These are phyloP conservation scores for Paradisaea rubra DNA, from an alignment of 2,113 vertebrate species.

Conservation along the genomic window DNA sequence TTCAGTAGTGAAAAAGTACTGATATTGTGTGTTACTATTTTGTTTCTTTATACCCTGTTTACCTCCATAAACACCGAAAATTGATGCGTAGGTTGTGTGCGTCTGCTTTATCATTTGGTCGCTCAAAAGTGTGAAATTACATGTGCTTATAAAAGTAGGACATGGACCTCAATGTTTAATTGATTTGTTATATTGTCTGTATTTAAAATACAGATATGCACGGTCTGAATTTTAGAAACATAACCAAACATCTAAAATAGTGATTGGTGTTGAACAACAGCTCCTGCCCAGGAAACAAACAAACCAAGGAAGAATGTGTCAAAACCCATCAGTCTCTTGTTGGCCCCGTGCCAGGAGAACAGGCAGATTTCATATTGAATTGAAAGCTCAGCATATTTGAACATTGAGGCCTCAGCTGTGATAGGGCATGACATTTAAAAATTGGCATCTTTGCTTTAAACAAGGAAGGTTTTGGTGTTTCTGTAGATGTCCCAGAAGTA, in stretches of 20 bases:
- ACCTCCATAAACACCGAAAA: background rate
- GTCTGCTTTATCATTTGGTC: background rate
- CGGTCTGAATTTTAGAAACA: background rate
- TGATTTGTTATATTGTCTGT: background rate
- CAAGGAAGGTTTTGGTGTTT: background rate
- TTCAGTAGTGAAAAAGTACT: background rate
- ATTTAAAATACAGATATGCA: background rate
- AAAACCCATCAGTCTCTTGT: background rate
- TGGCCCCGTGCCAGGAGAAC: background rate
- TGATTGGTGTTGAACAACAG: background rate
- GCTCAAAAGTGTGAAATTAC: background rate
- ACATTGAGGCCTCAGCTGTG: background rate
- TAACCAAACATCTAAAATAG: background rate
- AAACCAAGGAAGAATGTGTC: background rate
- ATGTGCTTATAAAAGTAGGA: background rate
- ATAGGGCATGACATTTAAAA: background rate
- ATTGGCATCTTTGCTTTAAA: background rate
- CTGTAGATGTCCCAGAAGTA: background rate
- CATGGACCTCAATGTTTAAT: background rate
- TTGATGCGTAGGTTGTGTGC: rapidly evolving
- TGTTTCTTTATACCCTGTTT: background rate
- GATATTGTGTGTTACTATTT: background rate
- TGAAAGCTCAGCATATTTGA: background rate
- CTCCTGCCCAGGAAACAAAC: background rate
- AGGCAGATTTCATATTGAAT: background rate